Base-by-base conservation (phyloP, 2,797 vertebrate species). In the Falco peregrinus region DNA sequence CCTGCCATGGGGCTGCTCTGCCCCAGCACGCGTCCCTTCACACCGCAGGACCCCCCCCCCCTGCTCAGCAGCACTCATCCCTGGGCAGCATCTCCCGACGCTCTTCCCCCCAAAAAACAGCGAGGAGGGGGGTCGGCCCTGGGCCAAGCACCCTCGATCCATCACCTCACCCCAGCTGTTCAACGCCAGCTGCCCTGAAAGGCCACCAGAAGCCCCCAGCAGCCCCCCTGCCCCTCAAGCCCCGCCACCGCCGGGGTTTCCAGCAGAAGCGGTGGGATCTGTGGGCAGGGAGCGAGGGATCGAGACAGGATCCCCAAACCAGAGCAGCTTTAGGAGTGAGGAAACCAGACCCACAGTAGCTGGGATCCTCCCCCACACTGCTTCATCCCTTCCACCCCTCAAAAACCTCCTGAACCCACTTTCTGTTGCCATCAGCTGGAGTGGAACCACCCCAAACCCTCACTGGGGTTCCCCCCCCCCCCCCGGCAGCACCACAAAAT, bases 401-500 rank as follows among this genome's bases (percentile, higher is more conserved):
- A 13, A 54, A 79, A 31, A 10, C 2, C 47, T 53, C 59, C 65
- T 10, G 10, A 28, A 18, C 21, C 48, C 25, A 5, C 54, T 61
- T 61, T n/a, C 56, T 20, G 6, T 25, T 18, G 0, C 51, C 59
- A 16, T 21, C 13, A 10, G 33, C 57, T 16, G 5, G 1, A 41
- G 13, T 1, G 5, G 20, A 56, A 41, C 29, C 13, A 7, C 28
- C 37, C 74, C 71, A 24, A 85, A 75, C 75, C 83, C 81, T 67
- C 77, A 50, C 86, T 6, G 8, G 47, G 41, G 48, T 84, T 11
- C 11, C 11, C 39, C 39, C 39, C 39, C 39, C 39, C 39, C 59
- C 96, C 84, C n/a, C n/a, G n/a, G 12, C 90, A 75, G 85, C 87
- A 87, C 54, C 96, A 92, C 69, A 22, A 43, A 92, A 94, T 89